Evolutionary conservation across 2,888 invertebrate genomes (phyloP), one percentile per base, ranked within the genome.

Genomic region (Drosophila macrospina): DNA sequence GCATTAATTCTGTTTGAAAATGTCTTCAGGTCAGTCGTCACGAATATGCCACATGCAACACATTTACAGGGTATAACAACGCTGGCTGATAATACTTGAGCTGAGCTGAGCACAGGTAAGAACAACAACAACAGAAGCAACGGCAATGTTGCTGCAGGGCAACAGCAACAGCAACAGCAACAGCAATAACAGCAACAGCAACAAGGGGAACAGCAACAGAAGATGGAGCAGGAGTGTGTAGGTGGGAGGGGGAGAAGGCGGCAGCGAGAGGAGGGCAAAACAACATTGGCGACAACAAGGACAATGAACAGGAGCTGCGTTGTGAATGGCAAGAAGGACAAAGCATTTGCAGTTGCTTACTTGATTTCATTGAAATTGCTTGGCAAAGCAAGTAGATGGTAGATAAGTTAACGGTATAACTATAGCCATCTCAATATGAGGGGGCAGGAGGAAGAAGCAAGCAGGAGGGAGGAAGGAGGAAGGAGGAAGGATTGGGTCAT

Each of bases 341-440:
- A 75, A 72, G 65, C 65, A 70, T 75, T 74, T 74, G 54, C 61
- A 64, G 67, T 57, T 39, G 67, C 72, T 64, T 44, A 68, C 68
- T 68, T 75, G 76, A 75, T 76, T 76, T 77, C 75, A 75, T 75
- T 72, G 72, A 72, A 75, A 77, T 69, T 68, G 73, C 69, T 57
- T 59, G 61, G 47, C 50, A 54, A 50, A 45, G 50, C 70, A 32
- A 75, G 26, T 65, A 69, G 75, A 69, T 61, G 69, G 8, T 32
- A 44, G 50, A 64, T 71, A 76, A 62, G 74, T n/a, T 24, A 15
- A 36, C 34, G 61, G 36, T 20, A 52, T 36, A 28, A 15, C 56
- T 44, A 56, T 45, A 45, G 52, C n/a, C 30, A 41, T 11, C n/a
- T 20, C 41, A 41, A 6, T 20, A 1, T 41, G 1, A 32, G 8